Base-by-base conservation (phyloP, 92 coral and sea anemone genomes). In the Porites evermanni region DNA sequence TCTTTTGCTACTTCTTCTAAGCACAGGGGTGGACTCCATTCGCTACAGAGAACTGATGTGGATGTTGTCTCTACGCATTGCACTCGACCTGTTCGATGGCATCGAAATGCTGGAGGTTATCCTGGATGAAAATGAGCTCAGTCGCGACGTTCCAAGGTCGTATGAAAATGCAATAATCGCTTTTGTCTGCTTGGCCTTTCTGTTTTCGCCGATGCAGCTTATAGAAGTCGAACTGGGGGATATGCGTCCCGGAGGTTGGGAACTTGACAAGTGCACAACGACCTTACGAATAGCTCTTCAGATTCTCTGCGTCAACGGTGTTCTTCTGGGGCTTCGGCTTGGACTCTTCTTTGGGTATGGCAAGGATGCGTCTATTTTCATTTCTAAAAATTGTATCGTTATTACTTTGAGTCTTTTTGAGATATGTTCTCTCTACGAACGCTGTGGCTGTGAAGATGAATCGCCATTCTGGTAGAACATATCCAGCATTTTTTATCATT, bases 11-110 rank as follows among this genome's bases (percentile, higher is more conserved):
- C 75, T 90, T 8, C 59, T 53, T 53, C 12, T 53, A 12, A 53
- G 59, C 59, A 4, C 59, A 8, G 59, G 59, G 12, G 12, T 53
- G 8, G 59, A 53, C 12, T 53, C 59, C 11, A 53, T 53, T 8
- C 59, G 59, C 59, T 53, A 53, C 59, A 53, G 59, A 53, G 59
- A 53, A 12, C 4, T 53, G 8, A 53, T 53, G 6, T 53, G 59
- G 59, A 8, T 53, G 74, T 84, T 81, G 3, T 81, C 79, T 14
- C 72, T 84, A 18, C 26, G 71, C 24, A 81, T 81, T 18, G 88
- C 87, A 67, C 44, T 90, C 23, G 93, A 90, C n/a, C 73, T 90
- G 21, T 90, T 90, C 77, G 93, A 90, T n/a, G 88, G 73, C 20
- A 74, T 86, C 29, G 90, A 86, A 77, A 75, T 86, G 79, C 69